A percentile compares a stretch with the other conserved stretches of the same genome.
phyloP scores from a whole-genome alignment of 2,888 invertebrate species.

The Kuschelorhynchus macadamiae region DNA sequence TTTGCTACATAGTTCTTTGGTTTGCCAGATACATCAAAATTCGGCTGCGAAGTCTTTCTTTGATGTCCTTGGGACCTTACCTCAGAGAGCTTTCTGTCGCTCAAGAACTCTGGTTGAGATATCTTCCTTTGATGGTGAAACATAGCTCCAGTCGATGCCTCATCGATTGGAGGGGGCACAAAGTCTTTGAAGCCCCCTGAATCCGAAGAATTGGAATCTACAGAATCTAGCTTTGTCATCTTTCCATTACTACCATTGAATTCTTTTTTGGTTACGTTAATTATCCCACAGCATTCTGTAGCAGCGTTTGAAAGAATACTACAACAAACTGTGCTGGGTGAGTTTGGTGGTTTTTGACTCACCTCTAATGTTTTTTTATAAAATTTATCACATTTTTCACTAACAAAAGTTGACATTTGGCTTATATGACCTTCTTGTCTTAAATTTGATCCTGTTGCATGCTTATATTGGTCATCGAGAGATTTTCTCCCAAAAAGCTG shows the following conservation, averaged over 20 bases:
- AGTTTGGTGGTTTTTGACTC: constrained; percentile 64
- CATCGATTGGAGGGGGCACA: constrained; percentile 60
- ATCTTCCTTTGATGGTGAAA: constrained; percentile 63
- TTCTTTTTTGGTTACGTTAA: constrained; percentile 65
- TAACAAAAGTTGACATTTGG: constrained; percentile 54
- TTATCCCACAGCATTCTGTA: constrained; percentile 68
- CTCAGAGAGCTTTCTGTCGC: constrained; percentile 56
- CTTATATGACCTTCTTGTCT: constrained; percentile 18
- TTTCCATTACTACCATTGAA: constrained; percentile 59
- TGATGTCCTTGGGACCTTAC: constrained; percentile 60
- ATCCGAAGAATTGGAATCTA: constrained; percentile 68
- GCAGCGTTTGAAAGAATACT: constrained; percentile 68
- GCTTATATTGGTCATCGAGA: background rate
- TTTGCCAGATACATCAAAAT: constrained; percentile 57
- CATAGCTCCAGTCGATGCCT: constrained; percentile 38
- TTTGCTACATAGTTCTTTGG: constrained; percentile 61
- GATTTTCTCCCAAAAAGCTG: constrained; percentile 16
- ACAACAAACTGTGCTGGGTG: constrained; percentile 68
- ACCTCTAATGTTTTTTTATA: constrained; percentile 59
- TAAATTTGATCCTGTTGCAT: background rate
- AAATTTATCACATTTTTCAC: constrained; percentile 64
- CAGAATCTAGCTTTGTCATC: constrained; percentile 66
- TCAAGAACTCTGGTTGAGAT: constrained; percentile 65
- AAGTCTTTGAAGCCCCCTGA: constrained; percentile 70
- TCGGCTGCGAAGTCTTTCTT: constrained; percentile 63